Conservation (phyloP, 2,888 invertebrate genomes). For the Smittia aterrima region DNA sequence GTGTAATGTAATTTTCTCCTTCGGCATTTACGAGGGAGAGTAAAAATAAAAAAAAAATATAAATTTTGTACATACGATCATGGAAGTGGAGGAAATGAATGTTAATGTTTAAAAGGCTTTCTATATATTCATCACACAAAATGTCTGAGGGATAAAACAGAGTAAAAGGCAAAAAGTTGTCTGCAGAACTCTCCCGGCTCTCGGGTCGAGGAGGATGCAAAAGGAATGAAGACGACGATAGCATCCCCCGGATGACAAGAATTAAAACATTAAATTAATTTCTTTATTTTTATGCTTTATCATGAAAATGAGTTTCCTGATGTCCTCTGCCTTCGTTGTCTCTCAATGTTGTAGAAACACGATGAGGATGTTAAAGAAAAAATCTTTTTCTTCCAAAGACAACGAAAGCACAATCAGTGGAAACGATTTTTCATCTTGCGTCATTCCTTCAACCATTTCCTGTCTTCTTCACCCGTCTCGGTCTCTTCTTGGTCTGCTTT, state of each 20-base stretch:
- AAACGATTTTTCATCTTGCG: background rate
- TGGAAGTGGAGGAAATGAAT: background rate
- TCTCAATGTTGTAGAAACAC: background rate
- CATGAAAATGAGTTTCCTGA: background rate
- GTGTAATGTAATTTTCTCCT: too few relatives aligned
- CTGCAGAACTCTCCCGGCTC: too few relatives aligned
- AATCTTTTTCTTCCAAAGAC: background rate
- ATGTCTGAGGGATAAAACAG: background rate
- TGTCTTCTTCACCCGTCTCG: too few relatives aligned
- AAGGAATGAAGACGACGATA: too few relatives aligned
- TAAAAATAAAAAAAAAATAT: too few relatives aligned
- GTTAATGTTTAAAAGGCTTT: background rate
- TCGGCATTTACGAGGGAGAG: too few relatives aligned
- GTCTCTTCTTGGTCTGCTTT: too few relatives aligned
- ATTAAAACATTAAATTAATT: too few relatives aligned
- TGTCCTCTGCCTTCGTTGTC: background rate
- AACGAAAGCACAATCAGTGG: background rate
- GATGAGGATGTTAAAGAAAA: background rate
- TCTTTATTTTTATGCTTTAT: background rate
- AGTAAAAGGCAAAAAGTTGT: too few relatives aligned
- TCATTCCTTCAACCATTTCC: background rate
- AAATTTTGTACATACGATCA: too few relatives aligned
- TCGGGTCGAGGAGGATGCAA: too few relatives aligned
- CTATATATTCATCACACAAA: conserved; percentile 26
- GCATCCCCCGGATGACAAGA: too few relatives aligned